These are phyloP conservation scores for Hypomecis atomaria DNA, from an alignment of 2,888 invertebrate species.

Conservation along the genomic window DNA sequence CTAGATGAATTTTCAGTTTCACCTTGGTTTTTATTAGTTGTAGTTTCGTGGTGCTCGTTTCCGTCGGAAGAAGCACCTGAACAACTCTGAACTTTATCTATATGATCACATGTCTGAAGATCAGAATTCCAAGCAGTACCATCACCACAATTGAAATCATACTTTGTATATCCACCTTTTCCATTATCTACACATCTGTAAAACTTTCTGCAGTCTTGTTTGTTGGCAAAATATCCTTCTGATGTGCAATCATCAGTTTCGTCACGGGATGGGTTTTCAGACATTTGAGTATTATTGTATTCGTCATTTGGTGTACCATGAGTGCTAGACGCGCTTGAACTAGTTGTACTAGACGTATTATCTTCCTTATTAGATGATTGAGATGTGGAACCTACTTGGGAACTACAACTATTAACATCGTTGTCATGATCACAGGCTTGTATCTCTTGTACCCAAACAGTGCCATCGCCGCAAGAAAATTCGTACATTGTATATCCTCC, in stretches of 20 bases:
- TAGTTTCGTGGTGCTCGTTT: conserved; percentile 46
- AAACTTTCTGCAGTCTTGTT: conserved; percentile 78
- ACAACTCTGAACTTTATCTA: conserved; percentile 72
- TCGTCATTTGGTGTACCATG: conserved; percentile 45
- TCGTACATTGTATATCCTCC: conserved; percentile 82
- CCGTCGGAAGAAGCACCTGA: conserved; percentile 42
- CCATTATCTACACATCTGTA: conserved; percentile 79
- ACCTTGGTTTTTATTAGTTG: conserved; percentile 55
- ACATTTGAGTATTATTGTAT: conserved; percentile 44
- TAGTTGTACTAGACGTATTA: conserved; percentile 37
- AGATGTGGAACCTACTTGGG: conserved; percentile 46
- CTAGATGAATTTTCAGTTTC: conserved; percentile 41
- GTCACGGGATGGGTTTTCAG: conserved; percentile 42
- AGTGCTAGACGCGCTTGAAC: conserved; percentile 39
- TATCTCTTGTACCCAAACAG: conserved; percentile 88
- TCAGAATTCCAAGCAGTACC: conserved; percentile 85
- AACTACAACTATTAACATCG: conserved; percentile 52
- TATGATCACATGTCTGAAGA: conserved; percentile 82
- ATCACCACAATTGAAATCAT: conserved; percentile 83
- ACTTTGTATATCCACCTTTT: conserved; percentile 75
- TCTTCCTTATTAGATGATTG: conserved; percentile 41
- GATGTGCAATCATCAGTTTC: conserved; percentile 58
- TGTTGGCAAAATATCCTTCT: conserved; percentile 77
- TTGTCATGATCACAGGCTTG: conserved; percentile 80
- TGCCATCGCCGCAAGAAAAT: conserved; percentile 87